phyloP scores from a whole-genome alignment of 2,113 vertebrate genomes.

The Steatornis caripensis region DNA sequence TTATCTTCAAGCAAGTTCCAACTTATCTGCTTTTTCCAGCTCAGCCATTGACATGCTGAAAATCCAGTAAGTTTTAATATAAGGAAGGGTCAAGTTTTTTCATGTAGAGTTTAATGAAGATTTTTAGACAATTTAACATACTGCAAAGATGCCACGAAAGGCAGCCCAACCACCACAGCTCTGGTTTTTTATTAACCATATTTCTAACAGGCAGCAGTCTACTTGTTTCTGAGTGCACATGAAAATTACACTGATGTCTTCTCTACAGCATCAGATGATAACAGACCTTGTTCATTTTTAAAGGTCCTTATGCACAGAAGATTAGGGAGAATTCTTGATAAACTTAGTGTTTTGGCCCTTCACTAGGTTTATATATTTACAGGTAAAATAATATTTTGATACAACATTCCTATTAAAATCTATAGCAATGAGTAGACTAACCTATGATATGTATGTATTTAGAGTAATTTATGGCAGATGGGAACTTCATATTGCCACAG shows the following conservation, averaged over 20 bases:
- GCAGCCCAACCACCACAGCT: background rate
- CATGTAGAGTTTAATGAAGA: background rate
- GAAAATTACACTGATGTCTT: background rate
- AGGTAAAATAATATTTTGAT: background rate
- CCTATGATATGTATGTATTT: background rate
- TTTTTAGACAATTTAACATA: background rate
- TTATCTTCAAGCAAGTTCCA: background rate
- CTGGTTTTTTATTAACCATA: background rate
- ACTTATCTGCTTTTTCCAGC: background rate
- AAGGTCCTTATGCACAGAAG: background rate
- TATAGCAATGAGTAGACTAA: background rate
- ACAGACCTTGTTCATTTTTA: background rate
- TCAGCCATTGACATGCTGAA: background rate
- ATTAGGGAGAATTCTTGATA: background rate
- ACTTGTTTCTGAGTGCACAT: background rate
- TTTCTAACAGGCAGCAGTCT: background rate
- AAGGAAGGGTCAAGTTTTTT: slow-evolving; percentile 8
- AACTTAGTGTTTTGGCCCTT: background rate
- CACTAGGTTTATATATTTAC: background rate
- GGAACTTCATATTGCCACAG: background rate
- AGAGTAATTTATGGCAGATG: background rate
- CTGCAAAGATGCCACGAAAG: background rate
- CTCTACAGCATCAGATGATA: background rate
- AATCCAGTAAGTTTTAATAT: background rate
- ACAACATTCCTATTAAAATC: background rate